These are phyloP conservation scores for Steinernema scapterisci DNA, from an alignment of 2,888 invertebrate species.

Conservation along the genomic window DNA sequence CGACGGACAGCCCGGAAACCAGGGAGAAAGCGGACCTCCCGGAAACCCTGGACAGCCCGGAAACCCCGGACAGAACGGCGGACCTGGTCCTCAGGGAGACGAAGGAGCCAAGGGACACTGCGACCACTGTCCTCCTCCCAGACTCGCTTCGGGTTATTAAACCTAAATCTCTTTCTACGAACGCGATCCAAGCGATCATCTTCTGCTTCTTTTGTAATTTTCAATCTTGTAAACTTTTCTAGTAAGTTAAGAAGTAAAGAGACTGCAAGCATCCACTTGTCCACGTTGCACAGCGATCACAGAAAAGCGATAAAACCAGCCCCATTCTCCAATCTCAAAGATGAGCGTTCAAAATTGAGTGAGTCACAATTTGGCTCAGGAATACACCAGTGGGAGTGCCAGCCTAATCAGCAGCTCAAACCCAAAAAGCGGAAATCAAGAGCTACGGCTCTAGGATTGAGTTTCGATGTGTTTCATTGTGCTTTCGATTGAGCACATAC, in stretches of 20 bases:
- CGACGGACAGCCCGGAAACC: constrained; percentile 25
- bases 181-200: not conserved
- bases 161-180: constrained; percentile 5
- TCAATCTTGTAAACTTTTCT: not conserved
- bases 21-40: constrained; percentile 41
- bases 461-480: too few species aligned
- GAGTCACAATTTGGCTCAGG: too few species aligned
- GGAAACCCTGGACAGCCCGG: constrained; percentile 46
- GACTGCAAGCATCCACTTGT: not conserved
- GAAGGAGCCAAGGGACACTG: constrained; percentile 42
- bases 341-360: too few species aligned
- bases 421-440: too few species aligned
- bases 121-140: constrained; percentile 49
- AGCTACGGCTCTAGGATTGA: too few species aligned
- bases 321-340: too few species aligned
- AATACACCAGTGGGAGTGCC: too few species aligned
- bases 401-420: too few species aligned
- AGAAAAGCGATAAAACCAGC: too few species aligned
- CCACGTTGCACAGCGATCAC: too few species aligned
- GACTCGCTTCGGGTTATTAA: constrained; percentile 48
- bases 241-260: constrained; percentile 5
- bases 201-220: constrained; percentile 9
- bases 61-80: constrained; percentile 48
- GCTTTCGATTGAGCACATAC: too few species aligned
- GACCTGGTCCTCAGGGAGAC: constrained; percentile 40